Percentiles rank a stretch among this genome's conserved stretches.
Conservation (phyloP, 2,113 vertebrate species). For the Paracyprichromis sp. region DNA sequence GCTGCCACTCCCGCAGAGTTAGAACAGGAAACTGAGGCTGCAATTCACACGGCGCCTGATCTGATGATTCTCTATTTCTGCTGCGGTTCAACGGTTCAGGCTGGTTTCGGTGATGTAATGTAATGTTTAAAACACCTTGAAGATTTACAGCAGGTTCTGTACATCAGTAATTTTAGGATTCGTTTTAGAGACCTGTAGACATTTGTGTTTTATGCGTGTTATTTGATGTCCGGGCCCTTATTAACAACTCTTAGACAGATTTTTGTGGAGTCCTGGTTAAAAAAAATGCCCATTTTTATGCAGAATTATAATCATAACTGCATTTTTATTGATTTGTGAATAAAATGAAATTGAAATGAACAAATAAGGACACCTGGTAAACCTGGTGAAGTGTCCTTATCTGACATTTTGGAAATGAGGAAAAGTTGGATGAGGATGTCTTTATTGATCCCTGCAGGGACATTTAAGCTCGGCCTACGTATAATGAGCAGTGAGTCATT, state of each 20-base stretch:
- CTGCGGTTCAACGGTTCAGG: not conserved
- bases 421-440: not conserved
- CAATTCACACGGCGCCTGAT: not conserved
- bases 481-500: not conserved
- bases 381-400: not conserved
- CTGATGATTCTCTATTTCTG: not conserved
- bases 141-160: not conserved
- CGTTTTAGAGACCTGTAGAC: not conserved
- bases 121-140: not conserved
- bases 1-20: not conserved
- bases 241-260: not conserved
- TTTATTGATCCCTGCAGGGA: not conserved
- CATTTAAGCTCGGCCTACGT: not conserved
- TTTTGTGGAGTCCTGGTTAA: not conserved
- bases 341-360: not conserved
- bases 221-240: not conserved
- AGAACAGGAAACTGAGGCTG: not conserved
- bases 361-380: not conserved
- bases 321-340: not conserved
- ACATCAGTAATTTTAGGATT: not conserved
- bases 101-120: not conserved
- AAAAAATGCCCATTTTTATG: accelerated
- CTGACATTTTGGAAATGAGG: not conserved
- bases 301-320: not conserved
- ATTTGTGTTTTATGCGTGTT: not conserved